Evolutionary conservation across 2,113 vertebrate genomes (phyloP).

Genomic region (Pomatorhinus ruficollis): DNA sequence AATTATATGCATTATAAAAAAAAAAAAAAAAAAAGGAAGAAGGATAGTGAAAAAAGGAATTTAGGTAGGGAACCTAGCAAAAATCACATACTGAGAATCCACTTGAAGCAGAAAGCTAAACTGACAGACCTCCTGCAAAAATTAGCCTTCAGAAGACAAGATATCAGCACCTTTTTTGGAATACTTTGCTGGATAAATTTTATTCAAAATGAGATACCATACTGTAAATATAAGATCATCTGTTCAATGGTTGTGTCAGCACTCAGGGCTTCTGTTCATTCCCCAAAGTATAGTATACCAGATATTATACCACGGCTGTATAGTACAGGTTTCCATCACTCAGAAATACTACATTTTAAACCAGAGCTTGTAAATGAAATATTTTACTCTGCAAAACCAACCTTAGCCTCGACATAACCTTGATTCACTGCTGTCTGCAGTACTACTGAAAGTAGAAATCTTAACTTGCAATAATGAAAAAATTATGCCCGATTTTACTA

Average conservation of each 20-base stretch:
- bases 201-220: slow-evolving; percentile 44
- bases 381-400: background rate
- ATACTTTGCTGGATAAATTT: slow-evolving; percentile 33
- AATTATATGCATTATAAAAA: background rate
- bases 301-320: slow-evolving; percentile 31
- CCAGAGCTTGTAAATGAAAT: slow-evolving; percentile 54
- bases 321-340: slow-evolving; percentile 18
- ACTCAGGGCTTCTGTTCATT: slow-evolving; percentile 2
- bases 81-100: background rate
- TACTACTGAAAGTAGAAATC: background rate
- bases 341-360: slow-evolving; percentile 45
- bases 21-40: background rate
- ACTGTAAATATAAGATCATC: slow-evolving; percentile 6
- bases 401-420: background rate
- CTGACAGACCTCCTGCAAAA: background rate
- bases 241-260: slow-evolving; percentile 6
- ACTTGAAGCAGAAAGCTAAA: background rate
- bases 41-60: background rate
- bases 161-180: background rate
- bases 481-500: background rate
- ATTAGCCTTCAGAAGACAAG: background rate
- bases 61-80: background rate
- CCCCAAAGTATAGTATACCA: slow-evolving; percentile 4
- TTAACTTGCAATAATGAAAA: background rate
- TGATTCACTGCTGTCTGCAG: background rate